phyloP scores from a whole-genome alignment of 2,113 vertebrate species.

The Muscicapa adusta region DNA sequence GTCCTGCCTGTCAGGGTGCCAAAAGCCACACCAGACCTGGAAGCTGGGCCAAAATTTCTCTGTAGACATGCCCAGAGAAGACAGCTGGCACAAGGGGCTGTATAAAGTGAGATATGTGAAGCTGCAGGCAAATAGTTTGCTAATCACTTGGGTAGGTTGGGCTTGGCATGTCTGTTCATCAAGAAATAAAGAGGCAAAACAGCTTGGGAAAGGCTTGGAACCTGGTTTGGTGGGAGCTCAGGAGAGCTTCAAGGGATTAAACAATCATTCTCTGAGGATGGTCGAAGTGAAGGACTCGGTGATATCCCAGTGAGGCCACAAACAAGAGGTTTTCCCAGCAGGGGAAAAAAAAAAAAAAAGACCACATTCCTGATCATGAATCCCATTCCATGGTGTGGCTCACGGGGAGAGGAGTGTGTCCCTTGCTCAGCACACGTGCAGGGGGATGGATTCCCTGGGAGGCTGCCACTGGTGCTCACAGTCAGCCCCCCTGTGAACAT shows the following conservation, averaged over 20 bases:
- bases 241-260: neutral
- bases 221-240: neutral
- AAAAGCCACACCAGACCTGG: conserved; percentile 3
- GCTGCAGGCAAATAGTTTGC: conserved; percentile 32
- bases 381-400: neutral
- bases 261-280: neutral
- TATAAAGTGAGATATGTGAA: neutral
- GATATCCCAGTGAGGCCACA: neutral
- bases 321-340: neutral
- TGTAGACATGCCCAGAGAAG: conserved; percentile 25
- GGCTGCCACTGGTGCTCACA: neutral
- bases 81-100: conserved; percentile 6
- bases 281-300: neutral
- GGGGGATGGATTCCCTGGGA: neutral
- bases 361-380: neutral
- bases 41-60: conserved; percentile 12
- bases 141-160: neutral
- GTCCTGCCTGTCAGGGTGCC: neutral
- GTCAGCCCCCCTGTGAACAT: neutral
- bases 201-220: neutral
- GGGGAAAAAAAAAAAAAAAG: too few relatives aligned
- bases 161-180: neutral
- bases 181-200: neutral
- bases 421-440: neutral
- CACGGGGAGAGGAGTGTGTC: neutral